A percentile compares a stretch with the other conserved stretches of the same genome.
These are phyloP conservation scores for Apolygus lucorum DNA, from an alignment of 1,140 invertebrate species.

Conservation along the genomic window DNA sequence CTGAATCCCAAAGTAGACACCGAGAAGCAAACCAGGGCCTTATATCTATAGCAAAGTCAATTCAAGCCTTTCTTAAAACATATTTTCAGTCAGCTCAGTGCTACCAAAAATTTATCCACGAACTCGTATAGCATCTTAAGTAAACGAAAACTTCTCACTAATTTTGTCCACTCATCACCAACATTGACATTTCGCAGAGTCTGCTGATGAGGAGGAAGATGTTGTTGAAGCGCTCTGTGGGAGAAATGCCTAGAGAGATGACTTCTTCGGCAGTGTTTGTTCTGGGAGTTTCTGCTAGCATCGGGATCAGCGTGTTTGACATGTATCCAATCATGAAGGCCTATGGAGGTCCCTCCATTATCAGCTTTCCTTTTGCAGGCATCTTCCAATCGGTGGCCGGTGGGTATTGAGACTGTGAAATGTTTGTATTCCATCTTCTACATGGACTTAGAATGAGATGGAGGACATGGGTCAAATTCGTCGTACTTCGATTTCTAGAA, in stretches of 20 bases:
- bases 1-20: too few relatives aligned
- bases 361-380: not conserved
- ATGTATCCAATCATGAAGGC: not conserved
- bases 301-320: not conserved
- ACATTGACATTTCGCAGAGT: not conserved
- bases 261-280: not conserved
- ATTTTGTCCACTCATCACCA: too few relatives aligned
- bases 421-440: not conserved
- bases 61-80: too few relatives aligned
- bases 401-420: too few relatives aligned
- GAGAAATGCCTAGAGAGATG: not conserved
- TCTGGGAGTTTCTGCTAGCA: not conserved
- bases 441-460: not conserved
- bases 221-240: not conserved
- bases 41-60: too few relatives aligned
- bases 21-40: too few relatives aligned
- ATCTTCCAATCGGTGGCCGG: not conserved
- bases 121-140: too few relatives aligned
- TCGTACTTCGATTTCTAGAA: too few relatives aligned
- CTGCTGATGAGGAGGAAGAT: not conserved
- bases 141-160: too few relatives aligned
- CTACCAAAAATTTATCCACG: too few relatives aligned
- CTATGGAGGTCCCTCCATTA: not conserved
- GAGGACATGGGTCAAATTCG: too few relatives aligned
- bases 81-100: too few relatives aligned